These are phyloP conservation scores for Morbakka virulenta DNA, from an alignment of 30 jellyfish, hydroid and myxozoan genomes.

Conservation along the genomic window DNA sequence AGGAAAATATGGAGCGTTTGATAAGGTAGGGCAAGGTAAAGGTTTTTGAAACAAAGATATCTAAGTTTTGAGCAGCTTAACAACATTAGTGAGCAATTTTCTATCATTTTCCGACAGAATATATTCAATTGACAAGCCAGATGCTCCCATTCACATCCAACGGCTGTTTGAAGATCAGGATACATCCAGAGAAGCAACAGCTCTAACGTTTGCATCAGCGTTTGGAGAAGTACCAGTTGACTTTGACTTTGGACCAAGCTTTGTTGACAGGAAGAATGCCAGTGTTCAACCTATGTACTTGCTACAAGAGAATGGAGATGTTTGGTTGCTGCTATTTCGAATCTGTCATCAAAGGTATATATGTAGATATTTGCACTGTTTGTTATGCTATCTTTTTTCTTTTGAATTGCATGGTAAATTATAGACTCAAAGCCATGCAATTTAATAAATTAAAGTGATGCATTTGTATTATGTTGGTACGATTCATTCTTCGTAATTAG, in stretches of 20 bases:
- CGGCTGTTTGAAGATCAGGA: conserved; percentile 33
- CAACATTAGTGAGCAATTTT: too few species aligned
- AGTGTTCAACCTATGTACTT: conserved; percentile 62
- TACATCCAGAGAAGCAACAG: not conserved
- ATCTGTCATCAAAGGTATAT: conserved; percentile 69
- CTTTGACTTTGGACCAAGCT: conserved; percentile 70
- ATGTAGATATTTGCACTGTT: too few species aligned
- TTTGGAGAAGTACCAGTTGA: conserved; percentile 90
- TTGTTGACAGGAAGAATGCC: not conserved
- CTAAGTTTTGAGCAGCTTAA: too few species aligned
- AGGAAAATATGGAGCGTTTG: too few species aligned
- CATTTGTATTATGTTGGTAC: too few species aligned
- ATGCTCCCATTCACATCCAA: conserved; percentile 37
- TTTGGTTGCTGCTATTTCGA: conserved; percentile 59
- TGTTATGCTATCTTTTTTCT: not conserved
- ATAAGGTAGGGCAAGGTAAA: too few species aligned
- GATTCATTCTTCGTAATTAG: too few species aligned
- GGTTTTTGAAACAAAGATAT: too few species aligned
- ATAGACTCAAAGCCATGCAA: not conserved
- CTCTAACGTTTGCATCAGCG: conserved; percentile 62
- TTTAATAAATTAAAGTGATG: not conserved
- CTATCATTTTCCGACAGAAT: too few species aligned
- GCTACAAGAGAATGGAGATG: conserved; percentile 95
- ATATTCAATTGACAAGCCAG: conserved; percentile 3
- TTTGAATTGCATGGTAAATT: not conserved